Conservation (phyloP, 2,113 vertebrate species). For the Sprattus sprattus region DNA sequence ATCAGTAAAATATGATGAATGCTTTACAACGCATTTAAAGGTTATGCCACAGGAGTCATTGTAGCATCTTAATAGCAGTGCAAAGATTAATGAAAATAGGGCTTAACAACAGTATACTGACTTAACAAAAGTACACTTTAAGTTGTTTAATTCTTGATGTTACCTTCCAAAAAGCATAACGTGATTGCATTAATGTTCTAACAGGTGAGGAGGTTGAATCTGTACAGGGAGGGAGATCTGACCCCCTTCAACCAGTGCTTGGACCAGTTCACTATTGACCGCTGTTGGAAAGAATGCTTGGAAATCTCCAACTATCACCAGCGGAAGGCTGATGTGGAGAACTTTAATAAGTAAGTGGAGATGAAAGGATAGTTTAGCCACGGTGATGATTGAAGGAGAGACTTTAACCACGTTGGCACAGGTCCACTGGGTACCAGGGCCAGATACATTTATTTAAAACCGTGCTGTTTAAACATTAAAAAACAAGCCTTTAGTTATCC, state of each 20-base stretch:
- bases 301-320: constrained; percentile 67
- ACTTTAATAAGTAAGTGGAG: constrained; percentile 83
- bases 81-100: no score
- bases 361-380: background rate
- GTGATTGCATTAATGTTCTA: background rate
- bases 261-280: constrained; percentile 76
- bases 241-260: constrained; percentile 90
- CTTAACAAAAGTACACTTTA: no score
- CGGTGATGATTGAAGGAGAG: background rate
- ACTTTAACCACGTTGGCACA: background rate
- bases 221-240: constrained; percentile 83
- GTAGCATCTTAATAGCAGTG: no score
- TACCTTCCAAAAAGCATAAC: no score
- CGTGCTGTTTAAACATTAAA: background rate
- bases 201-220: constrained; percentile 84
- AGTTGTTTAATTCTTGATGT: no score
- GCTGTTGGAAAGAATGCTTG: constrained; percentile 93
- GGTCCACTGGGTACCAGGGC: no score
- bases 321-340: constrained; percentile 69
- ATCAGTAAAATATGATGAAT: background rate
- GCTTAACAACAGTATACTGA: no score
- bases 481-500: background rate
- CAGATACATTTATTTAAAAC: no score
- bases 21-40: no score
- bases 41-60: no score